Conservation (phyloP, 2,888 invertebrate genomes). For the Drosophila fulvimacula region DNA sequence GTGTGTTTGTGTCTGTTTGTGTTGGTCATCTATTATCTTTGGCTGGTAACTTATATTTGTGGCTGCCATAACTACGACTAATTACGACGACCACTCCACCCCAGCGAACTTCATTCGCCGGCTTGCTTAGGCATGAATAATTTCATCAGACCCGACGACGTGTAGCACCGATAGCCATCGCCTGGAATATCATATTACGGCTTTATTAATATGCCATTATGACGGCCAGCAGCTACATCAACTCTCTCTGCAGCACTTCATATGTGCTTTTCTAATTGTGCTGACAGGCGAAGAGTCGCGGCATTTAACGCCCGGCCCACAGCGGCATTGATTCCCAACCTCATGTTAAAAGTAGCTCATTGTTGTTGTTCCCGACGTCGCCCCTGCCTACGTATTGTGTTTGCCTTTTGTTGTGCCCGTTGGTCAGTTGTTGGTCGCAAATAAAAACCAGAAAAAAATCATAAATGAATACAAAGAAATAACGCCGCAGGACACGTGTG, state of each 20-base stretch:
- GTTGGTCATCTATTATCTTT: conserved; percentile 41
- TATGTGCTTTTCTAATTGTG: conserved; percentile 71
- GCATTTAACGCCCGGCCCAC: conserved; percentile 56
- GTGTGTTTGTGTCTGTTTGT: neutral
- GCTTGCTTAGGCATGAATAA: conserved; percentile 74
- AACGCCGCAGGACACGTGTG: conserved; percentile 39
- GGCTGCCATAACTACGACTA: conserved; percentile 76
- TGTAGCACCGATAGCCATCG: conserved; percentile 71
- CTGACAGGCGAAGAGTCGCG: conserved; percentile 69
- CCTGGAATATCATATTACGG: conserved; percentile 70
- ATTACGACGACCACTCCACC: conserved; percentile 49
- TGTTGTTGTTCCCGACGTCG: neutral
- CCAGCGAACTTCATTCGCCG: conserved; percentile 3
- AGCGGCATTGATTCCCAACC: conserved; percentile 27
- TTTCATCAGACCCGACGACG: conserved; percentile 70
- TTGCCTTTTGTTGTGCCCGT: conserved; percentile 37
- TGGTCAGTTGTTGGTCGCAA: conserved; percentile 30
- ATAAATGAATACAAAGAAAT: conserved; percentile 38
- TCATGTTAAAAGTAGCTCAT: conserved; percentile 17
- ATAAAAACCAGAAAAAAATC: conserved; percentile 10
- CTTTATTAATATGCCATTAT: conserved; percentile 79
- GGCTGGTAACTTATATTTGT: conserved; percentile 55
- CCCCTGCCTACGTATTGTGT: conserved; percentile 26
- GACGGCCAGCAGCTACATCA: conserved; percentile 14
- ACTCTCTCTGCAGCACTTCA: conserved; percentile 31